Conservation (phyloP, 2,888 invertebrate species). For the Cryptocheilus praepositus region DNA sequence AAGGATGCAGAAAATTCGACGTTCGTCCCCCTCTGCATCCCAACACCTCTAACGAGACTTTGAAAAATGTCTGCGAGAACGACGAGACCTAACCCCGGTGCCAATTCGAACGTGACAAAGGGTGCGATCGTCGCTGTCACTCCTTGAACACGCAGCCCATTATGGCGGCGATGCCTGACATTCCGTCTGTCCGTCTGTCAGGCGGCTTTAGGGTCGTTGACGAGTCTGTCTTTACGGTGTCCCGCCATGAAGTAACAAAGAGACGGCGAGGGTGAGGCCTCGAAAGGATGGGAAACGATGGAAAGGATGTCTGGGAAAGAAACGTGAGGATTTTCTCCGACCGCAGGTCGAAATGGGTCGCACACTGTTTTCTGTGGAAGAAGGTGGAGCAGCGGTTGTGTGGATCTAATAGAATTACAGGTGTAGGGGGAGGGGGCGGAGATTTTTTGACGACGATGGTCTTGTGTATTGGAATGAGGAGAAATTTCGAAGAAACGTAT, state of each 20-base stretch:
- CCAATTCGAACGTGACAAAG: slow-evolving; percentile 28
- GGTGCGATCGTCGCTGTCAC: slow-evolving; percentile 31
- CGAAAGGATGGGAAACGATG: background rate
- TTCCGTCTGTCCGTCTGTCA: slow-evolving; percentile 14
- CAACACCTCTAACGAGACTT: background rate
- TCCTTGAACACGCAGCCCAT: slow-evolving; percentile 26
- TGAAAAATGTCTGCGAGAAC: slow-evolving; percentile 8
- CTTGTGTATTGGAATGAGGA: too few species aligned
- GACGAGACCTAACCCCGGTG: background rate
- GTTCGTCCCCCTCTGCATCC: too few species aligned
- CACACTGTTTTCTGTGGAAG: slow-evolving; percentile 3
- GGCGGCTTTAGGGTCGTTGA: slow-evolving; percentile 21
- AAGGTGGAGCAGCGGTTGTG: background rate
- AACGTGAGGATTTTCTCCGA: slow-evolving; percentile 32
- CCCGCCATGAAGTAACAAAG: slow-evolving; percentile 26
- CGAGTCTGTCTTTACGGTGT: slow-evolving; percentile 32
- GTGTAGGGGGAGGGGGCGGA: background rate
- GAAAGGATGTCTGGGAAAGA: slow-evolving; percentile 1
- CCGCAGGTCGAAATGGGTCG: slow-evolving; percentile 13
- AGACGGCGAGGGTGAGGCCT: background rate
- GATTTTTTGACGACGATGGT: too few species aligned
- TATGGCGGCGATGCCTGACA: slow-evolving; percentile 17
- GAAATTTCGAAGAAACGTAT: too few species aligned
- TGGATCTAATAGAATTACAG: slow-evolving; percentile 27
- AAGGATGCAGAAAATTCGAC: too few species aligned